Evolutionary conservation across 2,797 vertebrate genomes (phyloP).

Genomic region (Sciurus vulgaris): DNA sequence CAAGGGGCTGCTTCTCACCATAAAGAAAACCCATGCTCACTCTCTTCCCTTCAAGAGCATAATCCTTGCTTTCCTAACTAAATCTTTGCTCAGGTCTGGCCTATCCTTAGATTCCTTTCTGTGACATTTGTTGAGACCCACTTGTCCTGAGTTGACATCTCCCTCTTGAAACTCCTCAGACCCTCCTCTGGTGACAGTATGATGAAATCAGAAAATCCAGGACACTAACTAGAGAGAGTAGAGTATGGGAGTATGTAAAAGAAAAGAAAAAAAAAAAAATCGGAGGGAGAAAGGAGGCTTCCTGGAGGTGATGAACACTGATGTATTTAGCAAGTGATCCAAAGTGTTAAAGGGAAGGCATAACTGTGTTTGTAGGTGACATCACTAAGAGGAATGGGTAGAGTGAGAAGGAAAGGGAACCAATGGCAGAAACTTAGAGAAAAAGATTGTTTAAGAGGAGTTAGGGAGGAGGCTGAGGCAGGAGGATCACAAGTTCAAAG

Average conservation of each 20-base stretch:
- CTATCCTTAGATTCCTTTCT: not conserved
- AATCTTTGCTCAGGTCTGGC: not conserved
- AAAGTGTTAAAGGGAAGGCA: rapidly evolving
- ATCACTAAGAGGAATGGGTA: rapidly evolving
- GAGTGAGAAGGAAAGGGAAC: not conserved
- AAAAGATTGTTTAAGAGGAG: not conserved
- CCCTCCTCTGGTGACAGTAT: too few relatives aligned
- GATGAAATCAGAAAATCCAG: not conserved
- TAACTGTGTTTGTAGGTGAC: not conserved
- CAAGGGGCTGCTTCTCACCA: not conserved
- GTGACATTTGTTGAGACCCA: not conserved
- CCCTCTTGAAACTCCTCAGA: not conserved
- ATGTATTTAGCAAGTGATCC: not conserved
- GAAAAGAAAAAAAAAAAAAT: not conserved
- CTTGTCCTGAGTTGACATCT: not conserved
- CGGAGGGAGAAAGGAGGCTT: not conserved
- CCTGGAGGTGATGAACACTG: not conserved
- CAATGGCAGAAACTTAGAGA: not conserved
- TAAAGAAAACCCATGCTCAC: not conserved
- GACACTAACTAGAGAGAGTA: not conserved
- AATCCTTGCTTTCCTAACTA: not conserved
- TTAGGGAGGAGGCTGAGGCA: too few relatives aligned
- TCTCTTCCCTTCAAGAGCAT: not conserved
- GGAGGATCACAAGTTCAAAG: too few relatives aligned
- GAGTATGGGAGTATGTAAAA: too few relatives aligned